Evolutionary conservation across 2,888 invertebrate genomes (phyloP).

Genomic region (Cantharis lateralis): DNA sequence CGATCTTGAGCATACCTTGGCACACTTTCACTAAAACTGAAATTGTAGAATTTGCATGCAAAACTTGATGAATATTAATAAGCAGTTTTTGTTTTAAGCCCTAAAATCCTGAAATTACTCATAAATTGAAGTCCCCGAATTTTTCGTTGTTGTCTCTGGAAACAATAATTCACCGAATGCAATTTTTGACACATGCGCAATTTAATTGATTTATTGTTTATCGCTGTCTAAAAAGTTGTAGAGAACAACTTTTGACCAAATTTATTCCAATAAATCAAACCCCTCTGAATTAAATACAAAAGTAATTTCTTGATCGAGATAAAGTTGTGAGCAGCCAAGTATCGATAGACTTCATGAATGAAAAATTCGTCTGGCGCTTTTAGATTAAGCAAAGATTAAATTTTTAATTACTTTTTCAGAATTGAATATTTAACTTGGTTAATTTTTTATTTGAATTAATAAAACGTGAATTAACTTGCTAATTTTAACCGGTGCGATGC

Average conservation of each 20-base stretch:
- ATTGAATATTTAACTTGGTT: not conserved
- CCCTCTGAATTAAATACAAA: not conserved
- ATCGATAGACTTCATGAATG: not conserved
- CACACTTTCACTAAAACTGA: conserved; percentile 45
- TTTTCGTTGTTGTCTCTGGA: not conserved
- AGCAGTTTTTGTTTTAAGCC: not conserved
- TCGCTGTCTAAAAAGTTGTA: not conserved
- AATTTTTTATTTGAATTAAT: not conserved
- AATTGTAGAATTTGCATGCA: not conserved
- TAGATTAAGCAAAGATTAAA: not conserved
- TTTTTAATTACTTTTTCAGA: not conserved
- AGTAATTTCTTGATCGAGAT: not conserved
- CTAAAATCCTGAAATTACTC: not conserved
- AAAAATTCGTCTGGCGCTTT: not conserved
- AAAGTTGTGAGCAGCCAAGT: not conserved
- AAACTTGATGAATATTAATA: not conserved
- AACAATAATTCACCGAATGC: not conserved
- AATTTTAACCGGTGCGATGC: not conserved
- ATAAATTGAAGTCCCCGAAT: not conserved
- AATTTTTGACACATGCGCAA: not conserved
- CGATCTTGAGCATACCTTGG: conserved; percentile 40
- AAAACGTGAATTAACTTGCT: not conserved
- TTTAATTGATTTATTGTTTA: not conserved
- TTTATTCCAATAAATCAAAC: not conserved
- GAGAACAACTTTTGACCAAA: not conserved